phyloP scores from a whole-genome alignment of 1,140 invertebrate genomes.

The Tetragnatha versicolor region DNA sequence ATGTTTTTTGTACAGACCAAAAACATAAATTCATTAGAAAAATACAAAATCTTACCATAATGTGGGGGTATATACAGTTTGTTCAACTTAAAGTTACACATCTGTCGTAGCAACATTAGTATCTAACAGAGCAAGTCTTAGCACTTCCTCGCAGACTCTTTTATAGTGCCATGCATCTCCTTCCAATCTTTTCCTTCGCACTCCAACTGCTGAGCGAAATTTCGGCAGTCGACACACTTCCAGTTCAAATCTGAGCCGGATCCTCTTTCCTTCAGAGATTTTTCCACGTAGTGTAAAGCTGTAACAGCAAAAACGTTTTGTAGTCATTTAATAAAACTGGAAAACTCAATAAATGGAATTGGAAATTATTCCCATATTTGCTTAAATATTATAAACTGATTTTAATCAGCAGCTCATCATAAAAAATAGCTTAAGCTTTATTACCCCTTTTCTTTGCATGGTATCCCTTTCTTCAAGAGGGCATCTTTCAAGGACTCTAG shows the following conservation, averaged over 20 bases:
- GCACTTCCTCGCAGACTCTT: constrained; percentile 81
- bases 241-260: constrained; percentile 76
- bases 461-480: constrained; percentile 73
- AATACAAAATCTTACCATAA: not conserved
- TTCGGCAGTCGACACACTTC: constrained; percentile 75
- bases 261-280: constrained; percentile 65
- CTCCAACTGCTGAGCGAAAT: constrained; percentile 69
- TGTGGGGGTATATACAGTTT: not conserved
- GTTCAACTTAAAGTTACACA: constrained; percentile 6
- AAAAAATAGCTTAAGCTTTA: not conserved
- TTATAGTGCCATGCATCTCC: constrained; percentile 88
- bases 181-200: constrained; percentile 78
- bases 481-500: constrained; percentile 71
- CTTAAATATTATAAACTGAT: no score
- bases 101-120: constrained; percentile 11
- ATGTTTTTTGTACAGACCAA: no score
- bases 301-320: not conserved
- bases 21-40: not conserved
- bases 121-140: constrained; percentile 68
- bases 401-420: no score
- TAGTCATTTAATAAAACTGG: not conserved
- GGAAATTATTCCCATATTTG: no score
- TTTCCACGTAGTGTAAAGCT: constrained; percentile 74
- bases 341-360: no score
- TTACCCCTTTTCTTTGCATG: constrained; percentile 77